Evolutionary conservation across 2,888 invertebrate genomes (phyloP), one percentile per base, ranked within the genome.

Genomic region (Dryomyza anilis): DNA sequence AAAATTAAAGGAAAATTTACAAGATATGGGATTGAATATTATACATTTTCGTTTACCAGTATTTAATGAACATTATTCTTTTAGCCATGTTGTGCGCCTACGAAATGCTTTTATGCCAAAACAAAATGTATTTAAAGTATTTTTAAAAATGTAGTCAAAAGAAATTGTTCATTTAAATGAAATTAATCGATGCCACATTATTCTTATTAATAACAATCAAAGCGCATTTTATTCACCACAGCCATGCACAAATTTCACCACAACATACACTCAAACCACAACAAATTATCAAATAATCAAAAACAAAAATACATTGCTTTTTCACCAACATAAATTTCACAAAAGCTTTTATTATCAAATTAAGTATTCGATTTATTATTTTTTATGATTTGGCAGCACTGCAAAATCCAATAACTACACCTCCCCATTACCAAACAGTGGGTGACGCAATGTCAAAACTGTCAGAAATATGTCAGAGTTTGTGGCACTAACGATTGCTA

Each of bases 11-110:
- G 23, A 50, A 66, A 39, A 66, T 60, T 60, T 57, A 60, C 52
- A 63, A 69, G 56, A 67, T 59, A 81, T 83, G 81, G 82, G 82
- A 83, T 82, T 83, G 82, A 82, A 83, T 82, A 84, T 84, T 83
- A 83, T 84, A 84, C 84, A 84, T 84, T 84, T 84, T 83, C 84
- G 84, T 84, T 81, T 84, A 84, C 84, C 80, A 80, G 82, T 82
- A 81, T 81, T 81, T 81, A 81, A 80, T 80, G 82, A 81, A 82
- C 81, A 81, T 73, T 78, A 76, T 78, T 75, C 77, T 81, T 80
- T 80, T 75, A 73, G 71, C 71, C 69, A 67, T 65, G 69, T 70
- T 67, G 33, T 43, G 61, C 29, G 14, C 10, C 45, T 16, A 19
- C 36, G 5, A 64, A 60, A n/a, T n/a, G n/a, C n/a, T n/a, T n/a